Base-by-base conservation (phyloP, 2,888 invertebrate species). In the Tanytarsus gracilentus region DNA sequence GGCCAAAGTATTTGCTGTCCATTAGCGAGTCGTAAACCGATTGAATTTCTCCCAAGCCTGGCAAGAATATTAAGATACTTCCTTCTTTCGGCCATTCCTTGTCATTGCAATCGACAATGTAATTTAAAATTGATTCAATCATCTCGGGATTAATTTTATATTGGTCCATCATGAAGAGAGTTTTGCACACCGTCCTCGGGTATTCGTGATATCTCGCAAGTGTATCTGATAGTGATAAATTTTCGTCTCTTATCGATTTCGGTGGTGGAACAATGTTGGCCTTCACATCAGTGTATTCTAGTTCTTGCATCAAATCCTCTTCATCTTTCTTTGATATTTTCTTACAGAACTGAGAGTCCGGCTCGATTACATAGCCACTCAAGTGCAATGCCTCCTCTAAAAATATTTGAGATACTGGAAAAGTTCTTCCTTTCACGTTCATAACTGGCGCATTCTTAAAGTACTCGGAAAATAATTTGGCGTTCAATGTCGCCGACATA, bases 401-500 rank as follows among this genome's bases (percentile, higher is more conserved):
- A 69, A 86, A 88, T 36, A 82, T 75, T 69, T 90, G 87, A 65
- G 86, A 80, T 0, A 93, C 92, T 0, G 91, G 88, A 69, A 84
- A 92, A 0, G 91, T 92, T 68, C 88, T 76, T 11, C 87, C 93
- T 53, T 91, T 88, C 66, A 90, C 88, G 68, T 86, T 82, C 63
- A 94, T 74, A 48, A 90, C 77, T 2, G 92, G 91, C 62, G 86
- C 83, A 36, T 80, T 79, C 30, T 78, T 79, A 71, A 95, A 96
- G 72, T 96, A 96, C 49, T 83, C 75, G 1, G 88, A 84, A 70
- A 96, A 96, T 61, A 91, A 73, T 29, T 85, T 80, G 1, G 89
- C 84, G 70, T 95, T 94, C 66, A 96, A 72, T 0, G 94, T 92
- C 2, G 96, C 96, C 69, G 93, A 94, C 95, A 96, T 96, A 5